Evolutionary conservation across 2,797 vertebrate species (phyloP).

Genomic region (Potorous gilbertii): DNA sequence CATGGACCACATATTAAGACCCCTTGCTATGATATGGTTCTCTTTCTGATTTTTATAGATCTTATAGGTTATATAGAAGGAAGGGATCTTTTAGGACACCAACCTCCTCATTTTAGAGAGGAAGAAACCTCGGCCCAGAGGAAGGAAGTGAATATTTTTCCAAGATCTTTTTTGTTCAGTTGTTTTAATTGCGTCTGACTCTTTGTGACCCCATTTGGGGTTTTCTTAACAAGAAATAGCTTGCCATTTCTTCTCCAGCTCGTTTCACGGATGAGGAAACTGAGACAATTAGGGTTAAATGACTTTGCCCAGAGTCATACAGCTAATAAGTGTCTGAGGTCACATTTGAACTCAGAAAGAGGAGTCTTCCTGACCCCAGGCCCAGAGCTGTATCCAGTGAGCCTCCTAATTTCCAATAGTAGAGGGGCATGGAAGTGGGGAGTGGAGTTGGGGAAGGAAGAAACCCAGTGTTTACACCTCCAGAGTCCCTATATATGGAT

Average conservation of each 20-base stretch:
- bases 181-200: no score
- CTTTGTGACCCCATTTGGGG: no score
- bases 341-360: neutral
- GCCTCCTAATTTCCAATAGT: neutral
- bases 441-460: no score
- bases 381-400: neutral
- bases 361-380: neutral
- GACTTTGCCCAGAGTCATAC: neutral
- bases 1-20: neutral
- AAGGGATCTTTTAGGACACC: no score
- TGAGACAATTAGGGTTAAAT: neutral
- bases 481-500: neutral
- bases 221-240: neutral
- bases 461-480: neutral
- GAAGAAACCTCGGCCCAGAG: no score
- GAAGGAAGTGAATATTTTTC: no score
- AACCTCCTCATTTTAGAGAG: no score
- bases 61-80: no score
- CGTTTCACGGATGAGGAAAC: neutral
- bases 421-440: no score
- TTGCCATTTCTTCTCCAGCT: neutral
- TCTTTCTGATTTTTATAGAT: neutral
- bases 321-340: neutral
- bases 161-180: no score
- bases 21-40: neutral